Evolutionary conservation across 1,140 invertebrate species (phyloP), one percentile per base, ranked within the genome.

Genomic region (Drosophila grimshawi): DNA sequence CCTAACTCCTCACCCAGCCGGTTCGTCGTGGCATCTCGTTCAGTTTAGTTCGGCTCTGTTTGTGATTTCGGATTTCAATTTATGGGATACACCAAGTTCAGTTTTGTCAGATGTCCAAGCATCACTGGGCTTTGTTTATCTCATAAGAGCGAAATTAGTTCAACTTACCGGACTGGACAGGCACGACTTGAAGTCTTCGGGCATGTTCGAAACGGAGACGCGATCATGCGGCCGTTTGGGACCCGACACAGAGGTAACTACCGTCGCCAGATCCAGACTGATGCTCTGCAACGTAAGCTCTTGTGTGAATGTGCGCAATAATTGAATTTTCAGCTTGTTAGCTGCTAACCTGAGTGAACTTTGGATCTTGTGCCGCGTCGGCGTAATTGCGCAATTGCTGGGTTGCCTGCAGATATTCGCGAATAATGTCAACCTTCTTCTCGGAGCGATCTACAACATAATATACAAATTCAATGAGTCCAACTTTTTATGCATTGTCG

Each of bases 141-240:
- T 92, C 91, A 93, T 93, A 90, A 90, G 80, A 93, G 86, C 73
- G 86, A 86, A 77, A 92, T 67, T 55, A 32, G 27, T 72, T 51
- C 73, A 61, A 92, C 93, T 94, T 94, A 98, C 96, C 94, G 98
- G 98, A 90, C 96, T 98, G n/a, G 94, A 95, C 0, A 99, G 94
- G 83, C 98, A 99, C 0, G 94, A 93, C 5, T 94, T 92, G 93
- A 99, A 99, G 93, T 99, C 98, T 33, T 93, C 90, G 86, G 98
- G 98, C 97, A 99, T 98, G 37, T 97, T 95, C 0, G 95, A 93
- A 0, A 99, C 97, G 0, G 97, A 95, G 3, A 99, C 98, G 55
- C 97, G 94, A 93, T 99, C 99, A 81, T 99, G 98, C 0, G 98
- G 98, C 75, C 98, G 93, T 92, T 99, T 99, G 0, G 99, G 98